Evolutionary conservation across 2,888 invertebrate genomes (phyloP), one percentile per base, ranked within the genome.

Genomic region (Plagiodera versicolora): DNA sequence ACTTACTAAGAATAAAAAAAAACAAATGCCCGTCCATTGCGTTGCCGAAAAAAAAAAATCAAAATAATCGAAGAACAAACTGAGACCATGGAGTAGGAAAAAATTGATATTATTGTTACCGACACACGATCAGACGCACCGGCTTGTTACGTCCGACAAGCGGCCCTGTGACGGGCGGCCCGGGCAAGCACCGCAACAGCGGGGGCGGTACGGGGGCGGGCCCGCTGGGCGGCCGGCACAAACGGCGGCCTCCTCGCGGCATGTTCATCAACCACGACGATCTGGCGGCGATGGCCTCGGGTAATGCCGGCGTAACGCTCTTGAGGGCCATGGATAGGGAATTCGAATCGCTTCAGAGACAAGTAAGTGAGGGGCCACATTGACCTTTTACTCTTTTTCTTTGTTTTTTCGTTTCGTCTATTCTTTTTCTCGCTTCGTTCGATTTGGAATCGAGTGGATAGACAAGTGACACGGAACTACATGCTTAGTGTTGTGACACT

Each of bases 201-300:
- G 67, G 67, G 28, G 85, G 86, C 71, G 82, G 86, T 70, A 84
- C 84, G 69, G 79, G 82, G 70, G 84, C 84, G 69, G 79, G 82
- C 70, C 75, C 78, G 49, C 68, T 74, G 68, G 77, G 77, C 70
- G 77, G 74, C 60, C 79, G 81, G 71, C 87, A 87, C 83, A 89
- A 88, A 82, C 90, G 95, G 78, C 92, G 93, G 80, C 92, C 97
- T 75, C 97, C 97, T 65, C 90, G 92, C 75, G 97, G 97, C 82
- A 95, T 98, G 91, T 94, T 94, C 85, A 92, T 98, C 83, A 95
- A 95, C 86, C 93, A 95, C 83, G 97, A 97, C 82, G 97, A 97
- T 85, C 87, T 98, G 81, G 90, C 94, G 72, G 89, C 92, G 73
- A 89, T 98, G 86, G 95, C 95, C 64, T 89, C 89, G 67, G 74